Percentiles rank a stretch among this genome's conserved stretches.
These are phyloP conservation scores for Phalloptychus januarius DNA, from an alignment of 2,797 vertebrate genomes.

Conservation along the genomic window DNA sequence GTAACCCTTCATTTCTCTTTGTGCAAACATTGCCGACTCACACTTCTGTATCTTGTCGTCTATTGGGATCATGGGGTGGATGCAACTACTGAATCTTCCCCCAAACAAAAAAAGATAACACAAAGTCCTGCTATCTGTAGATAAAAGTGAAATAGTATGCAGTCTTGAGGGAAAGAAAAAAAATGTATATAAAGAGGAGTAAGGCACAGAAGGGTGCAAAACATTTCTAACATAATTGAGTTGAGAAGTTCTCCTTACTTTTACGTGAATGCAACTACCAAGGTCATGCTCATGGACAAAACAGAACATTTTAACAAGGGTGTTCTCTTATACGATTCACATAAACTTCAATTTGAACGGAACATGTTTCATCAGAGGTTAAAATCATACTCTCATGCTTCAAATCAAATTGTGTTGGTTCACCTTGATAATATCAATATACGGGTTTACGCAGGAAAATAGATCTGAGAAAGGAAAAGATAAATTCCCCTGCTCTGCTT, in stretches of 20 bases:
- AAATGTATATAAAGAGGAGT: constrained; percentile 40
- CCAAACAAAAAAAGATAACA: constrained; percentile 84
- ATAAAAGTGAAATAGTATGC: constrained; percentile 85
- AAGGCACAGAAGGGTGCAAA: constrained; percentile 59
- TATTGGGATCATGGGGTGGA: constrained; percentile 75
- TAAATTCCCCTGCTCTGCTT: neutral
- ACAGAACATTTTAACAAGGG: neutral
- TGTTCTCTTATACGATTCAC: neutral
- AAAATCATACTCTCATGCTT: neutral
- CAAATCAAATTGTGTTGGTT: neutral
- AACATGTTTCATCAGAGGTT: neutral
- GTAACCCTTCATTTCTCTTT: constrained; percentile 79
- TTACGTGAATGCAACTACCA: constrained; percentile 65
- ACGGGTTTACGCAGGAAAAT: neutral
- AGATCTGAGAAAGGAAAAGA: neutral
- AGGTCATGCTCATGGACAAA: constrained; percentile 74
- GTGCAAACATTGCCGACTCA: constrained; percentile 78
- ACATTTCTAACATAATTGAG: constrained; percentile 75
- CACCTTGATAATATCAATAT: neutral
- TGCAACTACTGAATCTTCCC: constrained; percentile 73
- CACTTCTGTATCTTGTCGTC: constrained; percentile 79
- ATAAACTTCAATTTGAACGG: constrained; percentile 5
- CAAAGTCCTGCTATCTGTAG: constrained; percentile 82
- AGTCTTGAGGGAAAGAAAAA: constrained; percentile 53
- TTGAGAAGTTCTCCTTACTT: constrained; percentile 76